Base-by-base conservation (phyloP, 2,888 invertebrate species). In the Willowsia nigromaculata region DNA sequence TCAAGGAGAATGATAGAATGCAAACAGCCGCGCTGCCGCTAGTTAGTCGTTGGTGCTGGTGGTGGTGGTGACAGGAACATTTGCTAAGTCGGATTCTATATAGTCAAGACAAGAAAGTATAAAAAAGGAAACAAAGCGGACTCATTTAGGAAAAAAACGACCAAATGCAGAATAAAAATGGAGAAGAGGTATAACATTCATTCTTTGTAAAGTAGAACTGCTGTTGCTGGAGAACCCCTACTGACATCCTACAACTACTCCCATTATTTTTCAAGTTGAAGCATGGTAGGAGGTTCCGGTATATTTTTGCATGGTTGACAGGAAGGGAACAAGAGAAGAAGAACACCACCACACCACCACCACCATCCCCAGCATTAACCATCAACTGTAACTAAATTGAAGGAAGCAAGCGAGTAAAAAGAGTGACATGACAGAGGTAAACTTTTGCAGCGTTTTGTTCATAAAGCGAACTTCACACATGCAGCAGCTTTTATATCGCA, bases 231-330 rank as follows among this genome's bases (percentile, higher is more conserved):
- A 71, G 68, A 40, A 74, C 50, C 59, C 59, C 59, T 30, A 30
- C 27, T 62, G 30, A 11, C 25, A 47, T n/a, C 7, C 30, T 13
- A 15, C 27, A 0, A 40, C 25, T 80, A 33, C 81, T 59, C 9
- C 56, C 65, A 65, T 85, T 74, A 71, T 85, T 81, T 85, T 85
- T 85, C 40, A 71, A 81, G 81, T 81, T 30, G 81, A 81, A 62
- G 40, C 81, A 27, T 53, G 13, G 78, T 43, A 80, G 80, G 85
- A 86, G 85, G 85, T 86, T 86, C 85, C 85, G 85, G 85, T 86
- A 43, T 40, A 43, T 56, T 78, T 81, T 81, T 62, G 62, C 81
- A 43, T 68, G 65, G 85, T 80, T 86, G 85, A 86, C 85, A 80
- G 65, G 76, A 78, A 80, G 33, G 76, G 62, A 65, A 68, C 40